These are phyloP conservation scores for Cossypha heuglini DNA, from an alignment of 2,797 vertebrate genomes.

Conservation along the genomic window DNA sequence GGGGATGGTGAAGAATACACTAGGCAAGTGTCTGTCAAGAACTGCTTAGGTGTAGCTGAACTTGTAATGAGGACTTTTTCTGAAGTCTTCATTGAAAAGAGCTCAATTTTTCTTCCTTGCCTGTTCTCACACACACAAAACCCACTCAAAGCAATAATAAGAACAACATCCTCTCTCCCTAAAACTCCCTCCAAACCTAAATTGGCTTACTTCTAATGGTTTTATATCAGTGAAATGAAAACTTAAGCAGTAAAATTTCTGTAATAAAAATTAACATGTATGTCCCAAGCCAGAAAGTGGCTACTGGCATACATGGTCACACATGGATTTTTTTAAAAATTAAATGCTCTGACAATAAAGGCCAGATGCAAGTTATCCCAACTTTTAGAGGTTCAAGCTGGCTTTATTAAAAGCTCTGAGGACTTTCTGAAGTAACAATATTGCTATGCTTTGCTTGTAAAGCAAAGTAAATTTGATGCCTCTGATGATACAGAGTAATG, in stretches of 20 bases:
- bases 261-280: background rate
- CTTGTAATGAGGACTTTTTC: background rate
- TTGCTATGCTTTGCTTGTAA: background rate
- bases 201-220: background rate
- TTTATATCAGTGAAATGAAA: background rate
- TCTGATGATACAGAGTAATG: background rate
- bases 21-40: background rate
- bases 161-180: rapidly evolving
- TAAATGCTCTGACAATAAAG: background rate
- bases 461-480: background rate
- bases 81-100: background rate
- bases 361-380: background rate
- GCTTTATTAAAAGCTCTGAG: background rate
- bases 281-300: background rate
- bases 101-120: background rate
- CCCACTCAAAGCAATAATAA: background rate
- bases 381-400: background rate
- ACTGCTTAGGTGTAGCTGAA: background rate
- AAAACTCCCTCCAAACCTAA: background rate
- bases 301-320: background rate
- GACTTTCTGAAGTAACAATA: background rate
- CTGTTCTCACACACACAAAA: background rate
- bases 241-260: background rate
- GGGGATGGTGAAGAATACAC: background rate
- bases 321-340: background rate